Evolutionary conservation across 2,888 invertebrate species (phyloP).

Genomic region (Eurois occulta): DNA sequence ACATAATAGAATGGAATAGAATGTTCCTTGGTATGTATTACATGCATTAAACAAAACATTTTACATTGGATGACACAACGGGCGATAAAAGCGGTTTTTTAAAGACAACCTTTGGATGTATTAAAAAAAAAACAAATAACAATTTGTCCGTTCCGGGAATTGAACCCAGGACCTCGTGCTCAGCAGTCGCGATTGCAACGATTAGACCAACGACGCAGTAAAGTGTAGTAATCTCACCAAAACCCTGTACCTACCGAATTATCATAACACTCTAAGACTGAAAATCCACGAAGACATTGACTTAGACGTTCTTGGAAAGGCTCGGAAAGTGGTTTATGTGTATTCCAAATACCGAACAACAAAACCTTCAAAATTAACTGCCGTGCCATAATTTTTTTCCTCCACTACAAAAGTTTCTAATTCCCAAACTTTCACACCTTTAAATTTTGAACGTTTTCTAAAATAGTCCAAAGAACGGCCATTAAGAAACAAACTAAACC

Average conservation of each 20-base stretch:
- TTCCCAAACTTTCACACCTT: slow-evolving; percentile 26
- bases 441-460: slow-evolving; percentile 34
- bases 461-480: slow-evolving; percentile 65
- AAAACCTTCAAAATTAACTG: background rate
- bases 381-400: background rate
- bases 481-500: slow-evolving; percentile 73
- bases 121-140: background rate
- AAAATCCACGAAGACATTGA: background rate
- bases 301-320: background rate
- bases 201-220: too few species aligned
- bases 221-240: background rate
- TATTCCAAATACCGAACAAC: background rate
- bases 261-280: background rate
- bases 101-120: too few species aligned
- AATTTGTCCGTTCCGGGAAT: too few species aligned
- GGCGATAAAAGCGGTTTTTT: too few species aligned
- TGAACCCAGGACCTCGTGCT: too few species aligned
- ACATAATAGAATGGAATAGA: too few species aligned
- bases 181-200: too few species aligned
- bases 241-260: background rate
- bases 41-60: too few species aligned
- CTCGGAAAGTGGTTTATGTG: background rate
- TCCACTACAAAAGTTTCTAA: slow-evolving; percentile 6
- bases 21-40: too few species aligned
- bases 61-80: too few species aligned